Evolutionary conservation across 1,140 invertebrate genomes (phyloP).

Genomic region (Sinonovacula constricta): DNA sequence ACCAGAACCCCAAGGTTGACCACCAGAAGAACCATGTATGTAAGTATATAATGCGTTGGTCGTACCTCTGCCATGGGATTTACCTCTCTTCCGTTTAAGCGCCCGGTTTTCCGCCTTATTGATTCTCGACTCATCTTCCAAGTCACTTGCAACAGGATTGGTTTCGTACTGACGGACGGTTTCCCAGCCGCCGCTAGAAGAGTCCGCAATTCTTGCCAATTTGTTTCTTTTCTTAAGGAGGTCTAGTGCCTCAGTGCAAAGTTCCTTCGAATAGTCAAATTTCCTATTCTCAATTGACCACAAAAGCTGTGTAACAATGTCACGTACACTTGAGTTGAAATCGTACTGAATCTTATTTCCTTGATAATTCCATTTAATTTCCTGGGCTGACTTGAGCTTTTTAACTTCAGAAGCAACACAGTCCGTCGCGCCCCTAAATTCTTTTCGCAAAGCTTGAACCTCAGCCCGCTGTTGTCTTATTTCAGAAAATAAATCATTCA

Average conservation of each 20-base stretch:
- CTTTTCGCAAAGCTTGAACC: too few species aligned
- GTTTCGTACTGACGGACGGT: background rate
- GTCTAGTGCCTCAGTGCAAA: background rate
- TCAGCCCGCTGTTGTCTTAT: too few species aligned
- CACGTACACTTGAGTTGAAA: background rate
- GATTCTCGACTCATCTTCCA: background rate
- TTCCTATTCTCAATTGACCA: background rate
- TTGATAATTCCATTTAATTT: too few species aligned
- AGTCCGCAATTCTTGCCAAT: slow-evolving; percentile 12
- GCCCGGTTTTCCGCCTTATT: background rate
- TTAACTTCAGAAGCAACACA: too few species aligned
- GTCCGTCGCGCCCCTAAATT: too few species aligned
- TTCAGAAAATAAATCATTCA: too few species aligned
- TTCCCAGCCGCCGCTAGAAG: slow-evolving; percentile 3
- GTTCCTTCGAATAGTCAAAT: slow-evolving; percentile 4
- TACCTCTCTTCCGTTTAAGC: background rate
- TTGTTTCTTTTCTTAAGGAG: background rate
- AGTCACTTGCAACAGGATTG: slow-evolving; percentile 13
- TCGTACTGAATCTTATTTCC: background rate
- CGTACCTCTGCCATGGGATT: background rate
- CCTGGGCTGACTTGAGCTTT: too few species aligned
- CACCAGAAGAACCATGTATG: background rate
- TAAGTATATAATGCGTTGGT: background rate
- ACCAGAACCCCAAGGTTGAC: background rate
- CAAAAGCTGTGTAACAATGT: background rate